Evolutionary conservation across 2,797 vertebrate genomes (phyloP).

Genomic region (Diplodus sargus): DNA sequence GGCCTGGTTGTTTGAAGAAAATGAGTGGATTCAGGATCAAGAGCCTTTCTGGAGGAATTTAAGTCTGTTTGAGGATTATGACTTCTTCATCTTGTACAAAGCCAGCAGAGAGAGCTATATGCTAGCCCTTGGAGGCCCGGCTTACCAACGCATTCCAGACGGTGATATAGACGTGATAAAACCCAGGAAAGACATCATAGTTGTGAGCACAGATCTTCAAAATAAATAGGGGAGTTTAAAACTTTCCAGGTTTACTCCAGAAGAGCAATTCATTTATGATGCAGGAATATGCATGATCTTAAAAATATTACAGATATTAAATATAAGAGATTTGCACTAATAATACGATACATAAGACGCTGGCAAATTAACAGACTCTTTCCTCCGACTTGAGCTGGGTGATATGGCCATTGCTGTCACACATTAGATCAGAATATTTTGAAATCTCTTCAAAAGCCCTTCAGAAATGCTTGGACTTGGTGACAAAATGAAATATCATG

Average conservation of each 20-base stretch:
- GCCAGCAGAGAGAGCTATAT: conserved; percentile 81
- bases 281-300: conserved; percentile 35
- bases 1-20: conserved; percentile 87
- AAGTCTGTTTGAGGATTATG: conserved; percentile 91
- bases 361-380: background rate
- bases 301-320: conserved; percentile 1
- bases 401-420: too few species aligned
- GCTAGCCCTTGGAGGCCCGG: conserved; percentile 79
- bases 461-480: too few species aligned
- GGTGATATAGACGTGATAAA: conserved; percentile 79
- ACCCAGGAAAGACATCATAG: conserved; percentile 63
- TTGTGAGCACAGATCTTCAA: conserved; percentile 67
- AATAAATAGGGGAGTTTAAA: conserved; percentile 65
- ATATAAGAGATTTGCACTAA: conserved; percentile 8
- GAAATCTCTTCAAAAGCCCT: too few species aligned
- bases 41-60: conserved; percentile 89
- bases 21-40: conserved; percentile 91
- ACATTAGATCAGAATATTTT: too few species aligned
- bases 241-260: conserved; percentile 51
- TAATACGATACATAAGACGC: background rate
- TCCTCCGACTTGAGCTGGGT: background rate
- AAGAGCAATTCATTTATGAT: conserved; percentile 31
- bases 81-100: conserved; percentile 90
- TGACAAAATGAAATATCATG: too few species aligned
- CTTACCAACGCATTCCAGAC: conserved; percentile 79